Evolutionary conservation across 1,140 invertebrate genomes (phyloP).

Genomic region (Neuroterus valhalla): DNA sequence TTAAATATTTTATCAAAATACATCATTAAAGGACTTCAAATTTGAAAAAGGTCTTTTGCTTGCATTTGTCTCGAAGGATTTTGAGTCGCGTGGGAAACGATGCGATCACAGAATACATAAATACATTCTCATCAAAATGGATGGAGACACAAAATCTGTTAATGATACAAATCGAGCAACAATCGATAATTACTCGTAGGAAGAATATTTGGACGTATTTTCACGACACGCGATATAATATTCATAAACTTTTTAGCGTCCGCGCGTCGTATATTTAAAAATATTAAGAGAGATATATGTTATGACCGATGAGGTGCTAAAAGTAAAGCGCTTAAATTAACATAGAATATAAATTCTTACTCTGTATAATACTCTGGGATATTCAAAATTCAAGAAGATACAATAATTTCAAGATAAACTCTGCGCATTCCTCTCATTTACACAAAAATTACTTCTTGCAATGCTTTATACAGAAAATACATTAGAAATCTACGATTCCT

Average conservation of each 20-base stretch:
- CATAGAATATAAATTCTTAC: constrained; percentile 12
- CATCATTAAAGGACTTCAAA: too few relatives aligned
- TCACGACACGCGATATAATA: constrained; percentile 3
- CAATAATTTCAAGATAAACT: background rate
- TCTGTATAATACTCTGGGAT: constrained; percentile 20
- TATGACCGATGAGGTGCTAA: background rate
- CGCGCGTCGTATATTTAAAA: background rate
- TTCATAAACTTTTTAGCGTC: background rate
- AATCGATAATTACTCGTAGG: background rate
- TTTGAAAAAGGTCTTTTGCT: too few relatives aligned
- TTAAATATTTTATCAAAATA: too few relatives aligned
- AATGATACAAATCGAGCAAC: constrained; percentile 1
- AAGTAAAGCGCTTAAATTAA: constrained; percentile 11
- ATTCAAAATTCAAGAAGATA: constrained; percentile 16
- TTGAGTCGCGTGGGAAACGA: background rate
- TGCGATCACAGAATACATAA: constrained; percentile 13
- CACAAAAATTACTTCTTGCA: constrained; percentile 1
- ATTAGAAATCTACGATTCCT: background rate
- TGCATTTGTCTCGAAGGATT: too few relatives aligned
- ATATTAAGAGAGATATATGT: background rate
- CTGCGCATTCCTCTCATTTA: background rate
- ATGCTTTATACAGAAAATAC: constrained; percentile 24
- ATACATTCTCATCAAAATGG: constrained; percentile 1
- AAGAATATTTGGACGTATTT: constrained; percentile 26
- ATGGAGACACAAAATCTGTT: background rate